phyloP scores from a whole-genome alignment of 2,797 vertebrate species.

The Lagorchestes hirsutus region DNA sequence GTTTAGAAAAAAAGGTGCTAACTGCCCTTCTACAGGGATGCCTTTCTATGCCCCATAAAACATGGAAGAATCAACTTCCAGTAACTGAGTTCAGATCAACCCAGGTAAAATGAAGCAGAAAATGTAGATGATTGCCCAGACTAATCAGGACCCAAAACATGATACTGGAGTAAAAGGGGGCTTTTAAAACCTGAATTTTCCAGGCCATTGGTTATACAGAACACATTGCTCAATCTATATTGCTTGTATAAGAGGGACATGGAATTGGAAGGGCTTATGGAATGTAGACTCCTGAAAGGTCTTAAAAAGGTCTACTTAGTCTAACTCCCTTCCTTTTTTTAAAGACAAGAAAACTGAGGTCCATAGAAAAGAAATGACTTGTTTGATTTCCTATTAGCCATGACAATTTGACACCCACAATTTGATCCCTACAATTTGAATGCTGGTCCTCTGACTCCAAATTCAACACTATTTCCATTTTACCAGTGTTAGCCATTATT shows the following conservation, averaged over 20 bases:
- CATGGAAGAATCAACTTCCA: background rate
- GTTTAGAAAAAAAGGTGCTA: background rate
- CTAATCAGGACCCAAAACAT: background rate
- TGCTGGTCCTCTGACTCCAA: background rate
- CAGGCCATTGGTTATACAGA: background rate
- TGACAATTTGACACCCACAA: background rate
- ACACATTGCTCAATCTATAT: background rate
- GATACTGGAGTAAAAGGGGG: background rate
- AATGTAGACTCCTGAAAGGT: background rate
- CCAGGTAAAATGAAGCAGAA: too few relatives aligned
- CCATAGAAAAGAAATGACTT: background rate
- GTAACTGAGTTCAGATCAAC: too few relatives aligned
- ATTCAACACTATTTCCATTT: background rate
- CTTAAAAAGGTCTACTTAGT: background rate
- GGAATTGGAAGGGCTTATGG: conserved; percentile 12
- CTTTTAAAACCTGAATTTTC: background rate
- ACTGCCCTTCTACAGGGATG: background rate
- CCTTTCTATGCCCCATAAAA: background rate
- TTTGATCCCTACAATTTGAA: background rate
- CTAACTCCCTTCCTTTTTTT: background rate
- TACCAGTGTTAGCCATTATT: background rate
- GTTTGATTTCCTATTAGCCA: background rate
- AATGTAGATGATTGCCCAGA: background rate
- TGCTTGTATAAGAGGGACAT: background rate
- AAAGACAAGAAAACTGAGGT: background rate